Evolutionary conservation across 2,888 invertebrate genomes (phyloP).

Genomic region (Hybos culiciformis): DNA sequence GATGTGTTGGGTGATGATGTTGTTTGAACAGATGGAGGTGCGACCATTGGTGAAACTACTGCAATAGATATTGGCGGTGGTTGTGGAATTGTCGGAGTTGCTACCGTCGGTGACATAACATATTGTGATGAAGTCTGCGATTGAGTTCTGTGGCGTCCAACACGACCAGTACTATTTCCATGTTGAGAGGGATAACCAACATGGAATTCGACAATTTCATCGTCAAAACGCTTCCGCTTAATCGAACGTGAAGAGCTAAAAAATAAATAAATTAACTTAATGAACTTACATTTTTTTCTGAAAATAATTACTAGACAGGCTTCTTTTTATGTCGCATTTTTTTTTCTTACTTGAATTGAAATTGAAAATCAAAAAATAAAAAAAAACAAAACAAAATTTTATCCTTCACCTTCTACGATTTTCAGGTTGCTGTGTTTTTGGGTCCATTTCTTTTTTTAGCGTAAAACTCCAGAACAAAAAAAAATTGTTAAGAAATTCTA

Average conservation of each 20-base stretch:
- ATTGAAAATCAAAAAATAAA: neutral
- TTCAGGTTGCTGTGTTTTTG: too few species aligned
- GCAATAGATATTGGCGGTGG: neutral
- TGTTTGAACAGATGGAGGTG: constrained; percentile 4
- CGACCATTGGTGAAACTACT: constrained; percentile 7
- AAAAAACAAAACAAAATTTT: neutral
- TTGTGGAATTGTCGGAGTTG: constrained; percentile 12
- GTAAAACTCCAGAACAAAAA: too few species aligned
- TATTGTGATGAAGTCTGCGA: constrained; percentile 40
- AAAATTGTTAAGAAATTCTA: too few species aligned
- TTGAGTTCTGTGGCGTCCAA: constrained; percentile 37
- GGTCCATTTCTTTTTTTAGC: too few species aligned
- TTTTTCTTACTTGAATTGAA: too few species aligned
- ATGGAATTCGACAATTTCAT: constrained; percentile 72
- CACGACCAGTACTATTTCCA: too few species aligned
- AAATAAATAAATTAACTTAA: constrained; percentile 5
- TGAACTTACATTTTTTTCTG: neutral
- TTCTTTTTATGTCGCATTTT: too few species aligned
- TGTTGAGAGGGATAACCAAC: constrained; percentile 33
- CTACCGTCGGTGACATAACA: constrained; percentile 17
- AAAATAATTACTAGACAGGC: neutral
- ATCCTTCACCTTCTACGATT: too few species aligned
- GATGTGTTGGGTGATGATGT: constrained; percentile 4
- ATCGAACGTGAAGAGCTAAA: constrained; percentile 83
- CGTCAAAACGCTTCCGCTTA: constrained; percentile 90